phyloP scores from a whole-genome alignment of 2,797 vertebrate species.

The Spondyliosoma cantharus region DNA sequence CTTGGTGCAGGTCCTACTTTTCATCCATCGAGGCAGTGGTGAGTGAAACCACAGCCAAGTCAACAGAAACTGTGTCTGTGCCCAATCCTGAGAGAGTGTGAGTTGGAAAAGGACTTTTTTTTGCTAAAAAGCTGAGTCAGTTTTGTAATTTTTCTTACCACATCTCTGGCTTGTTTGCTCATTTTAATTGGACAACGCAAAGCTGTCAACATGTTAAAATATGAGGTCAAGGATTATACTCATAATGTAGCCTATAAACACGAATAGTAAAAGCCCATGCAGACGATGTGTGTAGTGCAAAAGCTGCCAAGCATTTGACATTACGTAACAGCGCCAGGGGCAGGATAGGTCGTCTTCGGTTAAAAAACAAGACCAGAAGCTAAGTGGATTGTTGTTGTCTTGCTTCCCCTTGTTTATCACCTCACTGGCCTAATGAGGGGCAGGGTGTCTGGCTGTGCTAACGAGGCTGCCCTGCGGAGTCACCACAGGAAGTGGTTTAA shows the following conservation, averaged over 20 bases:
- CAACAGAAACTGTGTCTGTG: constrained; percentile 59
- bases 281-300: constrained; percentile 42
- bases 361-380: constrained; percentile 25
- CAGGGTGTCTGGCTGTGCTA: constrained; percentile 74
- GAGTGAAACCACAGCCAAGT: constrained; percentile 68
- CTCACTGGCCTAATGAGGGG: constrained; percentile 69
- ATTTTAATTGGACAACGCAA: constrained; percentile 41
- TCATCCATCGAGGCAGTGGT: constrained; percentile 51
- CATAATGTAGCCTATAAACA: constrained; percentile 57
- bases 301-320: constrained; percentile 45
- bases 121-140: constrained; percentile 62
- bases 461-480: constrained; percentile 64
- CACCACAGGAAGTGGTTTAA: constrained; percentile 80
- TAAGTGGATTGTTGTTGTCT: constrained; percentile 76
- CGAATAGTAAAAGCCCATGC: constrained; percentile 36
- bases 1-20: constrained; percentile 45
- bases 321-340: constrained; percentile 52
- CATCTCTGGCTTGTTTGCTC: constrained; percentile 35
- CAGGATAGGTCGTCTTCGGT: constrained; percentile 24
- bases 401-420: constrained; percentile 75
- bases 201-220: constrained; percentile 51
- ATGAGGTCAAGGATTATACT: constrained; percentile 50
- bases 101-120: constrained; percentile 38
- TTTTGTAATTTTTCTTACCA: constrained; percentile 47
- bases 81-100: constrained; percentile 39